Evolutionary conservation across 2,888 invertebrate species (phyloP).

Genomic region (Parnassius mnemosyne): DNA sequence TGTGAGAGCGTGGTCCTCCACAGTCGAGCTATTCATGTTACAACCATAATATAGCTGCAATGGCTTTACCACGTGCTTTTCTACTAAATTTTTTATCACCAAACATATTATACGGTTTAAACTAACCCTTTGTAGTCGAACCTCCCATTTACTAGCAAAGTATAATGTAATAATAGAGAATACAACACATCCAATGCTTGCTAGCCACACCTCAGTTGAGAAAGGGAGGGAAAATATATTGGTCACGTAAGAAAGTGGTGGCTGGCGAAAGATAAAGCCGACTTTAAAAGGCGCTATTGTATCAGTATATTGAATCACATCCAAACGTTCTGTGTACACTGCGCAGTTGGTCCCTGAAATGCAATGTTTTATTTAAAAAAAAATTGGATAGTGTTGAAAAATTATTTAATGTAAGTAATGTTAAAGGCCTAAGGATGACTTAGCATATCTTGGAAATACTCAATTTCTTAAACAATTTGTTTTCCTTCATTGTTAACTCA

Average conservation of each 20-base stretch:
- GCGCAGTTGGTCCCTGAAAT: constrained; percentile 57
- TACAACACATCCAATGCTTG: constrained; percentile 60
- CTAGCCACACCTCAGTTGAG: constrained; percentile 80
- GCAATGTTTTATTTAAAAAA: too few species aligned
- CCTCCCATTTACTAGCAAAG: constrained; percentile 60
- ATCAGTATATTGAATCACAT: constrained; percentile 69
- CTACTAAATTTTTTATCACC: too few species aligned
- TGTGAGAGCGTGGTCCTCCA: too few species aligned
- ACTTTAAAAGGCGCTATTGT: constrained; percentile 62
- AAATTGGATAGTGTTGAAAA: too few species aligned
- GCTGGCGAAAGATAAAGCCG: constrained; percentile 83
- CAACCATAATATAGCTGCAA: too few species aligned
- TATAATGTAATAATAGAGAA: constrained; percentile 56
- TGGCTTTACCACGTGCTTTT: too few species aligned
- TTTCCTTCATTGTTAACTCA: too few species aligned
- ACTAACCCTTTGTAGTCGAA: constrained; percentile 39
- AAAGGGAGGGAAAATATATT: constrained; percentile 85
- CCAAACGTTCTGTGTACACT: constrained; percentile 43
- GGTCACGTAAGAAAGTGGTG: constrained; percentile 82
- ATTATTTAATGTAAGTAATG: too few species aligned
- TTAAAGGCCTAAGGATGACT: too few species aligned
- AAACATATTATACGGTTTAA: background rate
- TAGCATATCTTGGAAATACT: too few species aligned
- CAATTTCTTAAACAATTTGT: too few species aligned
- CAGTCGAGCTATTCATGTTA: too few species aligned